A percentile compares a stretch with the other conserved stretches of the same genome.
Evolutionary conservation across 1,140 invertebrate genomes (phyloP).

Genomic region (Apolygus lucorum): DNA sequence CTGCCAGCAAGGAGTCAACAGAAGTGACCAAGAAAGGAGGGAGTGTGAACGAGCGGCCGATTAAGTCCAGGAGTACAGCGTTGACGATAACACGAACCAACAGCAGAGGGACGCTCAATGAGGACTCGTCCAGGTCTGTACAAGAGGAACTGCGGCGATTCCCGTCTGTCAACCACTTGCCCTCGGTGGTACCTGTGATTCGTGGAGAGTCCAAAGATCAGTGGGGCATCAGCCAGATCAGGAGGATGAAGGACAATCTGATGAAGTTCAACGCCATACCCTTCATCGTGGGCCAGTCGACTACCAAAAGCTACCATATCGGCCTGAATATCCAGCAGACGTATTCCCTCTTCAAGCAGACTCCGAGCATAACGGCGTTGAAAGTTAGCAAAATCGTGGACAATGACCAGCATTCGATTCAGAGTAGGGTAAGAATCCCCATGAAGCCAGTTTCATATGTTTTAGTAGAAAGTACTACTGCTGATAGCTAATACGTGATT

Average conservation of each 20-base stretch:
- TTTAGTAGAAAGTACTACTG: too few species aligned
- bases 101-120: too few species aligned
- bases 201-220: too few species aligned
- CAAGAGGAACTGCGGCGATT: too few species aligned
- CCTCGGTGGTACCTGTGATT: too few species aligned
- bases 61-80: too few species aligned
- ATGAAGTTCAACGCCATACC: constrained; percentile 3
- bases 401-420: not conserved
- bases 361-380: not conserved
- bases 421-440: not conserved
- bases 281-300: constrained; percentile 20
- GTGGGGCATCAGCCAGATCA: not conserved
- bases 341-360: constrained; percentile 11
- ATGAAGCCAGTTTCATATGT: too few species aligned
- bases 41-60: too few species aligned
- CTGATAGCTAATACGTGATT: too few species aligned
- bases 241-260: constrained; percentile 1
- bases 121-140: too few species aligned
- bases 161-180: too few species aligned
- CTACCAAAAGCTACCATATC: constrained; percentile 20
- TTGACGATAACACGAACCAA: too few species aligned
- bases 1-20: not conserved
- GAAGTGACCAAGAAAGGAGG: not conserved
- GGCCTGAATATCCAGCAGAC: constrained; percentile 17
- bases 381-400: not conserved